These are phyloP conservation scores for Ormyrus thymus DNA, from an alignment of 2,888 invertebrate genomes.

Conservation along the genomic window DNA sequence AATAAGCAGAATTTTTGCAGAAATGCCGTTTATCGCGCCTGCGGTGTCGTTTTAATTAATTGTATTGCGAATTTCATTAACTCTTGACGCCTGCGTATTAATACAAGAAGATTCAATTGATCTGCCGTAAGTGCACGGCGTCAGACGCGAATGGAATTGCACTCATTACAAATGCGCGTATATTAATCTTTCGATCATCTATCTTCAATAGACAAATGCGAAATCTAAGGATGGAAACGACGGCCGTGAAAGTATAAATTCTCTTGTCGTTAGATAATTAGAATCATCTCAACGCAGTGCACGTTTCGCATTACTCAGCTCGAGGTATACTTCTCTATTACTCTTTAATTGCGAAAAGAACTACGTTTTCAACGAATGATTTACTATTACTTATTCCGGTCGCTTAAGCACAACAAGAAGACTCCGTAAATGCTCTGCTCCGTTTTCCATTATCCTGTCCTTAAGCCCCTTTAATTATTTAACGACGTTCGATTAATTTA, in stretches of 20 bases:
- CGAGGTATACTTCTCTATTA: background rate
- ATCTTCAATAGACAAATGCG: conserved; percentile 3
- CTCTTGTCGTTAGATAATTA: conserved; percentile 8
- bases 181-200: conserved; percentile 12
- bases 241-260: background rate
- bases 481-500: too few species aligned
- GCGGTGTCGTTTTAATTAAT: conserved; percentile 11
- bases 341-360: background rate
- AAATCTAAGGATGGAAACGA: background rate
- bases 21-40: background rate
- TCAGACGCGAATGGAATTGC: background rate
- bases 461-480: too few species aligned
- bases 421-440: too few species aligned
- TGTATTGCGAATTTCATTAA: conserved; percentile 3
- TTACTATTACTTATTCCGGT: conserved; percentile 15
- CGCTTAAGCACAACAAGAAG: too few species aligned
- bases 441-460: too few species aligned
- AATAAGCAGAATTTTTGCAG: too few species aligned
- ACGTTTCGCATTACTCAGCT: background rate
- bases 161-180: conserved; percentile 1
- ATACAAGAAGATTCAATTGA: background rate
- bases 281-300: background rate
- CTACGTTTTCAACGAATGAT: background rate
- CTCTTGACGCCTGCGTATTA: background rate
- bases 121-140: background rate